Base-by-base conservation (phyloP, 2,888 invertebrate species). In the Tipula lateralis region DNA sequence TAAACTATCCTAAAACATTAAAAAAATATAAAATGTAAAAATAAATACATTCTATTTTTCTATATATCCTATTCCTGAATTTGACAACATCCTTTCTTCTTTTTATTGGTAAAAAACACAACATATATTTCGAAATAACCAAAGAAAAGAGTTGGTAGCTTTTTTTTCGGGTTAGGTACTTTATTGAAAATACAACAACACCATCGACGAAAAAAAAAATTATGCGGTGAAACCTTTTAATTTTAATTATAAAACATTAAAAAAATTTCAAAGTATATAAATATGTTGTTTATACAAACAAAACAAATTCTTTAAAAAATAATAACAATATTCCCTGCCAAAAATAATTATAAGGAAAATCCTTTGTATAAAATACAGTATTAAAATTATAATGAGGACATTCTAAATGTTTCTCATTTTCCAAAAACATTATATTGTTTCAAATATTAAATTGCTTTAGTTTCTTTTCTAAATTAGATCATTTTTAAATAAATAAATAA, bases 211-310 rank as follows among this genome's bases (percentile, higher is more conserved):
- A 24, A 66, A 24, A 66, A 9, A 66, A n/a, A 66, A 66, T 66
- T 66, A 66, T 66, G 66, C 66, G 66, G 66, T 66, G 12, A 12
- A 66, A 66, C 66, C 66, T 66, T 66, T 66, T 66, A 66, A 66
- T 66, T 66, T 66, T 66, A 66, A 66, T 66, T 66, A 66, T 66
- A 66, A 9, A 66, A 66, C 24, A 66, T 66, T 24, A 66, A 24
- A 24, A 24, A 24, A 6, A 7, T 66, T 66, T 24, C 24, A 66
- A 44, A 44, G 44, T 44, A 44, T n/a, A 44, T 44, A 44, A 44
- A 24, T 44, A 44, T 44, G n/a, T 66, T 66, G 19, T 66, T 24
- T 66, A 24, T 66, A 66, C n/a, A 44, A 44, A 44, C 44, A 44
- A 12, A 36, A 36, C 36, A 36, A 36, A 36, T 44, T 44, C 44